Base-by-base conservation (phyloP, 2,888 invertebrate species). In the Minunthozetes semirufus region DNA sequence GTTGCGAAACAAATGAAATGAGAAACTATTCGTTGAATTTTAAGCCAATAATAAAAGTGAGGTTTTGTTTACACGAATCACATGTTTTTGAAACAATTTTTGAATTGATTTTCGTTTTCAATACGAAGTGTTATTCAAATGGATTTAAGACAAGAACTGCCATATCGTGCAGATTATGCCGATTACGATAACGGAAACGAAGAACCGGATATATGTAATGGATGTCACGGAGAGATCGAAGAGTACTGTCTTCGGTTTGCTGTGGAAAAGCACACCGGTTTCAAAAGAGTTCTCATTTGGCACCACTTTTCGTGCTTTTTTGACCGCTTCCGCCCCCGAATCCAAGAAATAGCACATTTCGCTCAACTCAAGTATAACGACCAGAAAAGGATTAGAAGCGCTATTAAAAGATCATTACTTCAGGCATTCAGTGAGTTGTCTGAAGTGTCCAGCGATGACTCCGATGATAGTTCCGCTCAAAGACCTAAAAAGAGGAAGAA, bases 291-390 rank as follows among this genome's bases (percentile, higher is more conserved):
- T 79, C 88, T 93, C 0, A 88, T 89, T 80, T 97, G 96, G 96
- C 91, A 89, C 81, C 96, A 97, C 84, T 87, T 88, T 76, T 84
- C 85, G 0, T 97, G 97, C 82, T 95, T 97, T 82, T 96, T 95
- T 81, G 84, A 84, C 19, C 90, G 92, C 81, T 90, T 91, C 79
- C 87, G 89, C 1, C 92, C 93, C 0, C 85, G 87, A 75, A 86
- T 87, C 0, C 89, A 88, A 42, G 94, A 96, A 77, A 91, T 97
- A 80, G 89, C 86, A 17, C 87, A 92, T 81, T 91, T 89, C 81
- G 90, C 90, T 27, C 75, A 88, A 77, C 85, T 97, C 33, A 87
- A 91, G 77, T 88, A 88, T 85, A 89, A 88, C 53, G 95, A 97
- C 84, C 95, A 97, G 83, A 87, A 92, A 79, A 88, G 87, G 79